Evolutionary conservation across 2,113 vertebrate genomes (phyloP).

Genomic region (Hiodon tergisus): DNA sequence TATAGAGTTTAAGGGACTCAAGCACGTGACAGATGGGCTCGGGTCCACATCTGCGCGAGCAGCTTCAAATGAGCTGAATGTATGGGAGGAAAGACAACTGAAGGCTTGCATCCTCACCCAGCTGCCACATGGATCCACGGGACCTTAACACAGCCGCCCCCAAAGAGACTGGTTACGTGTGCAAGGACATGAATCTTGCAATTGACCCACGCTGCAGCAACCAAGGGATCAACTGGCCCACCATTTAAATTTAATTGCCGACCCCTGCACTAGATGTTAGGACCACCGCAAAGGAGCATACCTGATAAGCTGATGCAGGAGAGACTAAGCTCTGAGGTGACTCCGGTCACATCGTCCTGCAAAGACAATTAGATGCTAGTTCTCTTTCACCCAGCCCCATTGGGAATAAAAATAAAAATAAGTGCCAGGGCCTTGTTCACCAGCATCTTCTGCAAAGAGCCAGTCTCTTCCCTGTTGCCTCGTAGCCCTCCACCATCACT

Average conservation of each 20-base stretch:
- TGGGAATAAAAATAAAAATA: background rate
- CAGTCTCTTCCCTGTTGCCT: slow-evolving; percentile 31
- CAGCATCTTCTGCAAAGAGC: slow-evolving; percentile 56
- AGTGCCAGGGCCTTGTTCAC: slow-evolving; percentile 40
- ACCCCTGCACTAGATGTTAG: too few species aligned
- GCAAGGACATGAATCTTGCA: background rate
- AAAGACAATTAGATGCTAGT: background rate
- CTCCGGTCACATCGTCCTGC: slow-evolving; percentile 58
- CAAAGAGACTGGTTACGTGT: background rate
- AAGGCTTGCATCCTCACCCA: slow-evolving; percentile 16
- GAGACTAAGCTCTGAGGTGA: slow-evolving; percentile 60
- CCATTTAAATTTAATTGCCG: too few species aligned
- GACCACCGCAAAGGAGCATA: slow-evolving; percentile 34
- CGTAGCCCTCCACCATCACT: slow-evolving; percentile 18
- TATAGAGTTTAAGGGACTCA: slow-evolving; percentile 31
- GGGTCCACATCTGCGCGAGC: slow-evolving; percentile 34
- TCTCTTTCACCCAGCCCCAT: background rate
- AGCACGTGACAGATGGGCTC: slow-evolving; percentile 9
- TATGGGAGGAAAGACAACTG: slow-evolving; percentile 15
- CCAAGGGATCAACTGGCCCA: too few species aligned
- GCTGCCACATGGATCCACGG: background rate
- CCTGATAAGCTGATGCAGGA: slow-evolving; percentile 74
- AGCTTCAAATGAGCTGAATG: slow-evolving; percentile 19
- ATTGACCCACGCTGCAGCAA: too few species aligned
- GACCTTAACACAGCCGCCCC: slow-evolving; percentile 30